Conservation (phyloP, 2,888 invertebrate species). For the Abrostola triplasia region DNA sequence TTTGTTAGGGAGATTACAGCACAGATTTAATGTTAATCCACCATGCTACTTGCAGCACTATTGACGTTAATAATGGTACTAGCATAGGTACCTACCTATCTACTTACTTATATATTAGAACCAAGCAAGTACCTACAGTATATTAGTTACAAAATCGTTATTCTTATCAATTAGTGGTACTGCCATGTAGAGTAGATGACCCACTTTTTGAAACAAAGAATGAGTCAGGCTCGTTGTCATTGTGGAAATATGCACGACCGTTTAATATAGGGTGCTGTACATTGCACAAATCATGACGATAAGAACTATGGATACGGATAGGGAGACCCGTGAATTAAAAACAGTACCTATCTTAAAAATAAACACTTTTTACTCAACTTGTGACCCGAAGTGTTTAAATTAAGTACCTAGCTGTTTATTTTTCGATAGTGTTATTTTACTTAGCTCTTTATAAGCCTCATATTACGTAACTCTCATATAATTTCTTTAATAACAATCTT, state of each 20-base stretch:
- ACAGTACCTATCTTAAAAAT: neutral
- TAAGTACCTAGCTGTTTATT: neutral
- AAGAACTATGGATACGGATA: neutral
- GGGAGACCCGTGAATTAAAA: neutral
- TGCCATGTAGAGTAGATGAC: constrained; percentile 74
- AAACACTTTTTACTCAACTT: neutral
- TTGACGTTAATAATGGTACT: constrained; percentile 13
- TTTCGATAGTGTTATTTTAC: neutral
- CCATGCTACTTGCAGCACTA: constrained; percentile 34
- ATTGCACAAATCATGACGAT: constrained; percentile 24
- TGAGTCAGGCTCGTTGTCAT: constrained; percentile 77
- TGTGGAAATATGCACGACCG: constrained; percentile 69
- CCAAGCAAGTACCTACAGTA: constrained; percentile 24
- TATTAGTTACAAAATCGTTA: constrained; percentile 55
- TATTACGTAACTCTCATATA: neutral
- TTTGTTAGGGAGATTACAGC: constrained; percentile 41
- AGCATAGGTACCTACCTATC: constrained; percentile 4
- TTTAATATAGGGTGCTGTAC: constrained; percentile 22
- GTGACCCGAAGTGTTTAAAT: neutral
- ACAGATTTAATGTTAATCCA: constrained; percentile 46
- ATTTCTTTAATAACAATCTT: neutral
- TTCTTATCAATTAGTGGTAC: constrained; percentile 73
- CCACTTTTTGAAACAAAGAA: constrained; percentile 80
- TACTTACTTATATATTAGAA: constrained; percentile 34
- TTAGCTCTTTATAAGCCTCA: neutral